Percentiles rank a stretch among this genome's conserved stretches.
Evolutionary conservation across 2,888 invertebrate genomes (phyloP).

Genomic region (Ophion costatus): DNA sequence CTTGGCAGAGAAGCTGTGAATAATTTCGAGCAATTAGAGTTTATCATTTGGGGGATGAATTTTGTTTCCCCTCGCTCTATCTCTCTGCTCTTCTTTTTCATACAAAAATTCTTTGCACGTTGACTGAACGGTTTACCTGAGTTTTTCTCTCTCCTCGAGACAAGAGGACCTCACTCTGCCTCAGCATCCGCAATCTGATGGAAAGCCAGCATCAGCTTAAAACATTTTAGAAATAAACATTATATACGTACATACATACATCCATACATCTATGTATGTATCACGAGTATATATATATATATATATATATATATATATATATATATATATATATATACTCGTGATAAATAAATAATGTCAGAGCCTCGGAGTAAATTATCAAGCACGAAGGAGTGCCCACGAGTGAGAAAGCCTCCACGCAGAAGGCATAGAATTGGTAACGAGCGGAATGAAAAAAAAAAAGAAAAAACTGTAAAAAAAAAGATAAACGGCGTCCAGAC

Average conservation of each 20-base stretch:
- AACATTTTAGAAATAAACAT: background rate
- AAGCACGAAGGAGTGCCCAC: slow-evolving; percentile 5
- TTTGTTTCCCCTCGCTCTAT: background rate
- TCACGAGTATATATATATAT: slow-evolving; percentile 18
- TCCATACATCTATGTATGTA: slow-evolving; percentile 62
- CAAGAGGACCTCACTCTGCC: slow-evolving; percentile 56
- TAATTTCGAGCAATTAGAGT: slow-evolving; percentile 68
- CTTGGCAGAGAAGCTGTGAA: slow-evolving; percentile 68
- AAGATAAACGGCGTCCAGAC: background rate
- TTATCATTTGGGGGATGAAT: slow-evolving; percentile 40
- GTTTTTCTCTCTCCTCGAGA: slow-evolving; percentile 39
- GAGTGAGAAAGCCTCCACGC: slow-evolving; percentile 8
- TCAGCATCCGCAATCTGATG: slow-evolving; percentile 75
- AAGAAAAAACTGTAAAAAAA: background rate
- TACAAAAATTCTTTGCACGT: slow-evolving; percentile 30
- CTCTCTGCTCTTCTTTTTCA: slow-evolving; percentile 5
- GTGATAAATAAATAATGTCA: slow-evolving; percentile 80
- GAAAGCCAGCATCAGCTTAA: slow-evolving; percentile 71
- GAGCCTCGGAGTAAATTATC: slow-evolving; percentile 69
- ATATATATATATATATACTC: slow-evolving; percentile 66
- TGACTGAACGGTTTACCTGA: slow-evolving; percentile 58
- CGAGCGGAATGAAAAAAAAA: slow-evolving; percentile 7
- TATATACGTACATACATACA: background rate
- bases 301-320: slow-evolving; percentile 3
- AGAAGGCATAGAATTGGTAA: slow-evolving; percentile 15